Base-by-base conservation (phyloP, 2,113 vertebrate genomes). In the Hepsetus odoe region DNA sequence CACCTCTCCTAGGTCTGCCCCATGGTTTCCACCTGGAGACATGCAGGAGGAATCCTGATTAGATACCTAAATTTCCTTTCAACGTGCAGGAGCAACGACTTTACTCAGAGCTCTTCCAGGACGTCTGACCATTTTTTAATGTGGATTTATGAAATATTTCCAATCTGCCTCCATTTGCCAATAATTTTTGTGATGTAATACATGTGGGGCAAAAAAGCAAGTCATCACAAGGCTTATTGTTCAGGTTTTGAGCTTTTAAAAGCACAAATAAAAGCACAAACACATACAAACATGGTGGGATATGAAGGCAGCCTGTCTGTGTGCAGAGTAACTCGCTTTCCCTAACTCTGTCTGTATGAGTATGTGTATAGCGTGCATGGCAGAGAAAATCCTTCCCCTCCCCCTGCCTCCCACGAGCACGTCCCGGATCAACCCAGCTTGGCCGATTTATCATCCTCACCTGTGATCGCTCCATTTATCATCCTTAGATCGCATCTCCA, bases 371-470 rank as follows among this genome's bases (percentile, higher is more conserved):
- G 28, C 38, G 9, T 59, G 28, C n/a, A 59, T n/a, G 13, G 18
- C 22, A 55, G 51, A 11, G 8, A n/a, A 24, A 4, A 44, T 8
- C 46, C 24, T 28, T 22, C 38, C 32, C 22, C 35, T 26, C 40
- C 38, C 58, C 20, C 65, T 16, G 42, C 73, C 70, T 42, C 73
- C 78, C 53, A 51, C 68, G 59, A 67, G 51, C 83, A 76, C 76
- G 64, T 76, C 72, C 51, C 68, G 4, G 61, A 75, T 86, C 78
- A 74, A 65, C 65, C 64, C 24, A 26, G 71, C 67, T 38, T n/a
- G 18, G 62, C 33, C 76, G 76, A 88, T 86, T 88, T 87, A 86
- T 88, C 87, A 88, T 85, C 80, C 81, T 86, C 82, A 86, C 85
- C 84, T 85, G 72, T 74, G 59, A 77, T 71, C 59, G 65, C 83